These are phyloP conservation scores for Craterocephalus amniculus DNA, from an alignment of 2,797 vertebrate species.

Conservation along the genomic window DNA sequence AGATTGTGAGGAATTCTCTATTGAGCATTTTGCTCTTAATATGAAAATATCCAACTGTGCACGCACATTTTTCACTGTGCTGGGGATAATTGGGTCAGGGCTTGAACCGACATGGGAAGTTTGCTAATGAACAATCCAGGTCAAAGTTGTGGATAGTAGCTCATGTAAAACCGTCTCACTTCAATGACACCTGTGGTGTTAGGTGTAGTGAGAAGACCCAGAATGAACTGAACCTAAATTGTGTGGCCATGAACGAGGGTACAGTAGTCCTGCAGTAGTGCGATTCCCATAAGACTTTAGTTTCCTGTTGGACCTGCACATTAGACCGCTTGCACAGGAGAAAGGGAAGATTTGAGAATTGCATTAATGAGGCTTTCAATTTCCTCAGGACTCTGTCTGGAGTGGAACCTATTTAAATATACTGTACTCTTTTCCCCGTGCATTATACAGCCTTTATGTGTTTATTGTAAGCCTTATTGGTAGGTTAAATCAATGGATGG, in stretches of 20 bases:
- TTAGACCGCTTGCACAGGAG: constrained; percentile 61
- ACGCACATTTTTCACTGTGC: constrained; percentile 29
- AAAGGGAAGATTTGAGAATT: constrained; percentile 47
- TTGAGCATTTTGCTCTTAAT: constrained; percentile 9
- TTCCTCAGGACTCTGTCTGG: constrained; percentile 42
- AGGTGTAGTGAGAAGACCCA: constrained; percentile 76
- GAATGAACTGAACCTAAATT: constrained; percentile 78
- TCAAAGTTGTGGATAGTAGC: constrained; percentile 55
- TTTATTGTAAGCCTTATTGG: neutral
- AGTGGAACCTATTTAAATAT: constrained; percentile 6
- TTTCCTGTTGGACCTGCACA: constrained; percentile 53
- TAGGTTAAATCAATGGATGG: neutral
- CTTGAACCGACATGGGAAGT: constrained; percentile 7
- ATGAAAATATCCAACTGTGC: constrained; percentile 12
- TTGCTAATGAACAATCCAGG: constrained; percentile 51
- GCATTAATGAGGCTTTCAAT: constrained; percentile 64
- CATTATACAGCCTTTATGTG: neutral
- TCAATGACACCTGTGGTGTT: constrained; percentile 66
- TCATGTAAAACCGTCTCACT: constrained; percentile 47
- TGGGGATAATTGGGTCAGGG: constrained; percentile 50
- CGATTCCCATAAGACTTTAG: constrained; percentile 40
- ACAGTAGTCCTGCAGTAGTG: constrained; percentile 49
- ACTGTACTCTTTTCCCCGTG: too few species aligned
- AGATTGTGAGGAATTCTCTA: constrained; percentile 4
- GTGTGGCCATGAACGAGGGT: constrained; percentile 60